Conservation (phyloP, 2,797 vertebrate genomes). For the Anisognathus igniventris region DNA sequence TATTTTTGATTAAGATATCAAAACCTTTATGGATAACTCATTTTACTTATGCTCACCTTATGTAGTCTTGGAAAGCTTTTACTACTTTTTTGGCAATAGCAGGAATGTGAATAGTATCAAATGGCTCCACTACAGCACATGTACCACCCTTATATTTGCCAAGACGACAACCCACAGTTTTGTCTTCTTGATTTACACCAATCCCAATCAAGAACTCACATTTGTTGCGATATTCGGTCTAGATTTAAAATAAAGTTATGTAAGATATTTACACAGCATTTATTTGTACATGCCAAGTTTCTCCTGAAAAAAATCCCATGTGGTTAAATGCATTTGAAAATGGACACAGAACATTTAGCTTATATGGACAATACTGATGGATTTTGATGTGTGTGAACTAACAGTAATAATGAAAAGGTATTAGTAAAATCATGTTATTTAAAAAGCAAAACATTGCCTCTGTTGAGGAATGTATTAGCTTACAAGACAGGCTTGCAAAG, state of each 20-base stretch:
- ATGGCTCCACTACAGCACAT: constrained; percentile 90
- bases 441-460: neutral
- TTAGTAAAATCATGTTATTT: neutral
- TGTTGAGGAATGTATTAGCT: neutral
- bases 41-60: constrained; percentile 81
- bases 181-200: constrained; percentile 89
- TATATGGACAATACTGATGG: neutral
- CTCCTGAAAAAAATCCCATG: neutral
- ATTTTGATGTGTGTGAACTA: neutral
- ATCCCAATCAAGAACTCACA: constrained; percentile 94
- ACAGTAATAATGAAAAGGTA: neutral
- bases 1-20: neutral
- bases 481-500: neutral
- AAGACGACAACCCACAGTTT: constrained; percentile 93
- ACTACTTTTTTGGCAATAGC: constrained; percentile 86
- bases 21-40: neutral
- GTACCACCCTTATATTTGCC: constrained; percentile 96
- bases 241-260: constrained; percentile 54
- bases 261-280: constrained; percentile 24
- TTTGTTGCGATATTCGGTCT: constrained; percentile 97
- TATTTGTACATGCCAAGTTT: neutral
- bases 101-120: constrained; percentile 88
- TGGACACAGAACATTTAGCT: neutral
- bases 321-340: neutral
- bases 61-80: constrained; percentile 89